These are phyloP conservation scores for Boulengeromyrus knoepffleri DNA, from an alignment of 2,113 vertebrate genomes.

Conservation along the genomic window DNA sequence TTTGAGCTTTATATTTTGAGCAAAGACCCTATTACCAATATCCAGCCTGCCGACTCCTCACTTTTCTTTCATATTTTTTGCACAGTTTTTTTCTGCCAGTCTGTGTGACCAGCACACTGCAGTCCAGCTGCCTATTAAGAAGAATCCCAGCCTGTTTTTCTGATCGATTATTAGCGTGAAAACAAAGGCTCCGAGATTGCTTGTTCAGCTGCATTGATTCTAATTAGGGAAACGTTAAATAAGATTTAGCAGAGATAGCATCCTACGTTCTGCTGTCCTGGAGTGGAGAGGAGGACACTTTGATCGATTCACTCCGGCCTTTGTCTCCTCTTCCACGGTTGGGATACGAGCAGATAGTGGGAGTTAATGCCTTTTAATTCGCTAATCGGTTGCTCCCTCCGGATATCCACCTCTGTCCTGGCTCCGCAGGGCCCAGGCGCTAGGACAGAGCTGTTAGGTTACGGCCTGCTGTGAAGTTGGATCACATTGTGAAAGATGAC, in stretches of 20 bases:
- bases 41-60: neutral
- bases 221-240: conserved; percentile 97
- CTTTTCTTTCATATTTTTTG: neutral
- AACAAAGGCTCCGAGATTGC: conserved; percentile 70
- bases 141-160: conserved; percentile 53
- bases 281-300: conserved; percentile 38
- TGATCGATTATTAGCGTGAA: conserved; percentile 71
- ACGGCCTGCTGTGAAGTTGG: neutral
- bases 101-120: neutral
- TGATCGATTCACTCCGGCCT: conserved; percentile 24
- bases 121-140: neutral
- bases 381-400: conserved; percentile 25
- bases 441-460: neutral
- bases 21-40: neutral
- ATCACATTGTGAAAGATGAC: neutral
- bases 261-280: conserved; percentile 62
- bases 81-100: neutral
- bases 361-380: conserved; percentile 40
- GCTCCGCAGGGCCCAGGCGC: neutral
- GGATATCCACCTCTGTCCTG: conserved; percentile 8
- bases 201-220: conserved; percentile 96
- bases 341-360: neutral
- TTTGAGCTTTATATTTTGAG: neutral
- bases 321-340: neutral
- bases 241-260: conserved; percentile 84